Evolutionary conservation across 2,888 invertebrate genomes (phyloP).

Genomic region (Polymixis flavicincta): DNA sequence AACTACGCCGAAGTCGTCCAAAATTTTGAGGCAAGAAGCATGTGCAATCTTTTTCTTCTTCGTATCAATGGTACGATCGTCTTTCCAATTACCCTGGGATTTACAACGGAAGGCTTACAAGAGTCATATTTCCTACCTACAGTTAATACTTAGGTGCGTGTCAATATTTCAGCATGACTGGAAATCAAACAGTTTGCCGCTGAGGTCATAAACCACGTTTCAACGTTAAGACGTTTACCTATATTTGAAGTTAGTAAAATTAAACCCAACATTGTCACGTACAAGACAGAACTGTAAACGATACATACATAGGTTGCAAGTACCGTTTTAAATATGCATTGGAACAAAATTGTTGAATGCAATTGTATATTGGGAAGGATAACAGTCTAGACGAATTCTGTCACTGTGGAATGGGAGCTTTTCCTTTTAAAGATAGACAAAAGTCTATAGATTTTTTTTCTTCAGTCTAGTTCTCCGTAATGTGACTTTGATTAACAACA

Average conservation of each 20-base stretch:
- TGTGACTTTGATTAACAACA: neutral
- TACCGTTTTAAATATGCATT: slow-evolving; percentile 28
- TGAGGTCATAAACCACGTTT: slow-evolving; percentile 47
- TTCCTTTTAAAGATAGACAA: neutral
- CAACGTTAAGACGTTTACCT: slow-evolving; percentile 36
- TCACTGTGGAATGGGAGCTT: neutral
- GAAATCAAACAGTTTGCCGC: slow-evolving; percentile 49
- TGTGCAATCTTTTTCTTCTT: no score
- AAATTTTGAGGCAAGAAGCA: no score
- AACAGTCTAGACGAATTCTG: neutral
- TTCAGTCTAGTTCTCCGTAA: neutral
- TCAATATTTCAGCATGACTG: slow-evolving; percentile 36
- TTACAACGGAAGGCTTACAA: neutral
- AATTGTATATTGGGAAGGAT: slow-evolving; percentile 5
- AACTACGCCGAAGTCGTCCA: no score
- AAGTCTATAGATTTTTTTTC: neutral
- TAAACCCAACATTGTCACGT: slow-evolving; percentile 51
- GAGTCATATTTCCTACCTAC: neutral
- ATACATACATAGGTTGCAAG: slow-evolving; percentile 28
- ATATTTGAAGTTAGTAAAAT: slow-evolving; percentile 52
- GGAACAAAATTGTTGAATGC: slow-evolving; percentile 22
- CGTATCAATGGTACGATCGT: neutral
- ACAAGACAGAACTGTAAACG: slow-evolving; percentile 41
- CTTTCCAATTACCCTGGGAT: neutral
- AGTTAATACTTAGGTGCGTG: neutral